A percentile compares a stretch with the other conserved stretches of the same genome.
Evolutionary conservation across 2,113 vertebrate genomes (phyloP).

Genomic region (Dascyllus trimaculatus): DNA sequence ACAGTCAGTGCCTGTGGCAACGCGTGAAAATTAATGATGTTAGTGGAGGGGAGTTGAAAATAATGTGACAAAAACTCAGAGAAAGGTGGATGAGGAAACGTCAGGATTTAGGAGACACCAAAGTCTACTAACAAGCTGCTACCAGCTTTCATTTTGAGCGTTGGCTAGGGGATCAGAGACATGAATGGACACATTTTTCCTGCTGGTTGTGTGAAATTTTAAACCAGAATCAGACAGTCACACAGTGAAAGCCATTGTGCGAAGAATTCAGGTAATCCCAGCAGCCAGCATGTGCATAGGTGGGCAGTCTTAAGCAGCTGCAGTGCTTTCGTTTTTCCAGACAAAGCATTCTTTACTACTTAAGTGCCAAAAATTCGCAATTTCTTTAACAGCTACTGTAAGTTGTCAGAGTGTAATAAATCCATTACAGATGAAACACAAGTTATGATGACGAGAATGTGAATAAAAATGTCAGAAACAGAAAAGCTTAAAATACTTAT

Average conservation of each 20-base stretch:
- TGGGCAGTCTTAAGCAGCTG: not conserved
- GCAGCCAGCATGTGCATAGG: not conserved
- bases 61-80: no score
- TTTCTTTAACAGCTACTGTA: not conserved
- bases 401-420: not conserved
- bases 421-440: not conserved
- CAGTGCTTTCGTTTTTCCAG: constrained; percentile 5
- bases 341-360: not conserved
- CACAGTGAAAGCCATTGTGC: constrained; percentile 7
- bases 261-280: constrained; percentile 38
- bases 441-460: not conserved
- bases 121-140: not conserved
- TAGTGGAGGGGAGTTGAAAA: not conserved
- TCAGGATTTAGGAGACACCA: not conserved
- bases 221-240: constrained; percentile 18
- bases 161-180: constrained; percentile 2
- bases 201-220: constrained; percentile 28
- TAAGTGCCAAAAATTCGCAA: not conserved
- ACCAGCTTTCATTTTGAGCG: not conserved
- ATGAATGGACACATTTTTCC: constrained; percentile 15
- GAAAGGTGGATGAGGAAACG: not conserved
- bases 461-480: not conserved
- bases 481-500: no score
- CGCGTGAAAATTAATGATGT: not conserved
- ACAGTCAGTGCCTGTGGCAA: not conserved